Evolutionary conservation across 2,888 invertebrate species (phyloP), one percentile per base, ranked within the genome.

Genomic region (Nomada lathburiana): DNA sequence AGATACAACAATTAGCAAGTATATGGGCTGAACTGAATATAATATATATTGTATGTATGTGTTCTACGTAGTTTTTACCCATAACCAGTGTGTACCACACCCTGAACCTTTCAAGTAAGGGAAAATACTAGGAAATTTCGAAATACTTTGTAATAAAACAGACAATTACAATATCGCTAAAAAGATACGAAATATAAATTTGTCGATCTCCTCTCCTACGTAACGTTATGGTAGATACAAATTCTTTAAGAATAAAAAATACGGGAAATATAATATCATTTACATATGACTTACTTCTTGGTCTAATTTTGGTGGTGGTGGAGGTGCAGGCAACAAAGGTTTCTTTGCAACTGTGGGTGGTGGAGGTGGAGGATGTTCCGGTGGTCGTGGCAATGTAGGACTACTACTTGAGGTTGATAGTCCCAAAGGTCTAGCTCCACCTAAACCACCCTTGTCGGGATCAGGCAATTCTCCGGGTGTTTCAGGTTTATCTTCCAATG

Each of bases 391-490:
- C 82, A 96, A 91, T 18, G 95, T 94, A 65, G 95, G 91, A 82
- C 88, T 90, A 80, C 86, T 91, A 76, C 80, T 88, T 4, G 95
- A 94, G 10, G 95, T 93, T n/a, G 95, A 96, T 86, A 97, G 94
- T 63, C 97, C 97, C 64, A 98, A 94, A 1, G 98, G 98, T 85
- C 98, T 95, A 76, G 97, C 95, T 18, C 97, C 98, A 77, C 97
- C 97, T 91, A 98, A 95, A 16, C 98, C 98, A 69, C 96, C 96
- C 65, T 96, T 95, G 42, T 96, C 96, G 1, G 96, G 96, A 94
- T 98, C 96, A 0, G 97, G 97, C 87, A 96, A 95, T 94, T 98
- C 98, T 2, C 96, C 96, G 0, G 96, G 96, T n/a, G 96, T 96
- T 93, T 97, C 97, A 1, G 95, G 94, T 90, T 96, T 96, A 68